These are phyloP conservation scores for Sycophaga agraensis DNA, from an alignment of 1,140 invertebrate genomes.

Conservation along the genomic window DNA sequence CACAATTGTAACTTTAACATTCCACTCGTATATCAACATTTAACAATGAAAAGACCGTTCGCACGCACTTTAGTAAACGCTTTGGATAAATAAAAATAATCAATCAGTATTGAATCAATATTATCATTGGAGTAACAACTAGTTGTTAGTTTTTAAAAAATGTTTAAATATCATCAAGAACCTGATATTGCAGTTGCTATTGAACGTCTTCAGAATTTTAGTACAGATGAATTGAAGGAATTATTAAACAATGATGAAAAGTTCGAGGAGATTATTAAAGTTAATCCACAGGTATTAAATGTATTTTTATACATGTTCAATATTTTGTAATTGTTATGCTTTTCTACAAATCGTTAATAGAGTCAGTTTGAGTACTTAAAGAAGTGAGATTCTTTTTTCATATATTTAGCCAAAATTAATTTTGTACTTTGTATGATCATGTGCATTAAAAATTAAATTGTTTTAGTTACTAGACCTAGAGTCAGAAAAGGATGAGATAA, in stretches of 20 bases:
- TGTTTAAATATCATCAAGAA: conserved; percentile 44
- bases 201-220: conserved; percentile 61
- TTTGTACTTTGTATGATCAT: background rate
- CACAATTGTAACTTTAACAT: too few species aligned
- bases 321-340: background rate
- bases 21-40: too few species aligned
- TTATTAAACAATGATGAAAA: conserved; percentile 82
- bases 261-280: conserved; percentile 76
- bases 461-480: conserved; percentile 74
- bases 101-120: too few species aligned
- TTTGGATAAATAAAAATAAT: too few species aligned
- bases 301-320: background rate
- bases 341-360: conserved; percentile 15
- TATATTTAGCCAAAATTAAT: background rate
- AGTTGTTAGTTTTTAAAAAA: too few species aligned
- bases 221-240: conserved; percentile 77
- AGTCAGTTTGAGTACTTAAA: background rate
- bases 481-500: conserved; percentile 79
- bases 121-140: too few species aligned
- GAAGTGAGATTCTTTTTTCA: background rate
- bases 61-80: too few species aligned
- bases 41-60: too few species aligned
- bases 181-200: conserved; percentile 55
- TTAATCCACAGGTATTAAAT: conserved; percentile 71
- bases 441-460: background rate